Conservation (phyloP, 92 coral and sea anemone species). For the Chrysogorgia sp. region DNA sequence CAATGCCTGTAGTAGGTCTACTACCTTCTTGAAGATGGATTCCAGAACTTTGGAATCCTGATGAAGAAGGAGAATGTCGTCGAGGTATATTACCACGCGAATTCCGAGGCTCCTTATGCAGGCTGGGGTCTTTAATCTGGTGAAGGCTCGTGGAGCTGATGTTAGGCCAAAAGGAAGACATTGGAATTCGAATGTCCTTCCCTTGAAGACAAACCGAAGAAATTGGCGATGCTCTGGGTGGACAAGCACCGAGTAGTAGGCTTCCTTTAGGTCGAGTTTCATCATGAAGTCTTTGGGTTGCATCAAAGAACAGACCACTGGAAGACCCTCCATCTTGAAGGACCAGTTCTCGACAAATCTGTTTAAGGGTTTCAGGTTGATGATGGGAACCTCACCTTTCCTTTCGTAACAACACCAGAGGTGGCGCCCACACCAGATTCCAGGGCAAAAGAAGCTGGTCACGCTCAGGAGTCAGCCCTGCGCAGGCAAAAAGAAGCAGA, state of each 20-base stretch:
- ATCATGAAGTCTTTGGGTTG: constrained; percentile 1
- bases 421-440: too few species aligned
- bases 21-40: constrained; percentile 21
- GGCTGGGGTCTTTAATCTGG: constrained; percentile 29
- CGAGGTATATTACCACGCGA: constrained; percentile 45
- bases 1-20: constrained; percentile 20
- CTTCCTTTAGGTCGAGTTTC: constrained; percentile 4
- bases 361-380: too few species aligned
- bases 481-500: too few species aligned
- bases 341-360: too few species aligned
- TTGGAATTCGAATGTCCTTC: too few species aligned
- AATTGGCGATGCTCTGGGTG: background rate
- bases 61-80: constrained; percentile 38
- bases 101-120: constrained; percentile 39
- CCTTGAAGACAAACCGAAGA: background rate
- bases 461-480: too few species aligned
- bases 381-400: too few species aligned
- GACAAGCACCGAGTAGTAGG: background rate
- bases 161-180: too few species aligned
- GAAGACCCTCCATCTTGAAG: too few species aligned
- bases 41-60: background rate
- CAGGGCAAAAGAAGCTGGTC: too few species aligned
- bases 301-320: constrained; percentile 4
- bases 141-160: constrained; percentile 19
- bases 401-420: too few species aligned